phyloP scores from a whole-genome alignment of 1,140 invertebrate species.

The Dysdera silvatica region DNA sequence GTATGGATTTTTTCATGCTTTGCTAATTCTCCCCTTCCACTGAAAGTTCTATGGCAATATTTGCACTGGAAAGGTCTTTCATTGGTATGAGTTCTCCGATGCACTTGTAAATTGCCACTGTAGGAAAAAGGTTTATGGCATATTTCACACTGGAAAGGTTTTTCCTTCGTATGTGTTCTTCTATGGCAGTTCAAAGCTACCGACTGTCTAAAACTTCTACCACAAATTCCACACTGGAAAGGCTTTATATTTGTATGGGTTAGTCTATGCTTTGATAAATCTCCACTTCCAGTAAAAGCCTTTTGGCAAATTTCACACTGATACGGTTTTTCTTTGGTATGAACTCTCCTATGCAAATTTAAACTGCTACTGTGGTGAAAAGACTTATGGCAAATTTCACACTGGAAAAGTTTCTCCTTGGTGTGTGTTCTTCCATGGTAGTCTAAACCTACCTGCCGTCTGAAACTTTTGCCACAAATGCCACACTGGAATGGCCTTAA shows the following conservation, averaged over 20 bases:
- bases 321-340: constrained; percentile 93
- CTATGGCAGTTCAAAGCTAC: too few relatives aligned
- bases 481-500: constrained; percentile 92
- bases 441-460: too few relatives aligned
- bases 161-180: too few relatives aligned
- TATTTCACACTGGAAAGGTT: too few relatives aligned
- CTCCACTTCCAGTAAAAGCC: constrained; percentile 13
- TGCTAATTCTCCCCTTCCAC: neutral
- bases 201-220: too few relatives aligned
- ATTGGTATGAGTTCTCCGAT: constrained; percentile 92
- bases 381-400: neutral
- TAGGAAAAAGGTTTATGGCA: too few relatives aligned
- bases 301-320: constrained; percentile 82
- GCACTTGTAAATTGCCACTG: constrained; percentile 98
- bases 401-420: neutral
- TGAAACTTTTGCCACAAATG: constrained; percentile 59
- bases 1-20: neutral
- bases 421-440: neutral
- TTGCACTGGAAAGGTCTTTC: constrained; percentile 92
- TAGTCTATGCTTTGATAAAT: neutral
- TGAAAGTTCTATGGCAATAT: constrained; percentile 58
- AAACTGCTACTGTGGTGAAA: constrained; percentile 80
- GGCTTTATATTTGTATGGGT: neutral
- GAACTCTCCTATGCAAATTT: constrained; percentile 91
- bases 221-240: neutral